Base-by-base conservation (phyloP, 2,113 vertebrate species). In the Calonectris borealis region DNA sequence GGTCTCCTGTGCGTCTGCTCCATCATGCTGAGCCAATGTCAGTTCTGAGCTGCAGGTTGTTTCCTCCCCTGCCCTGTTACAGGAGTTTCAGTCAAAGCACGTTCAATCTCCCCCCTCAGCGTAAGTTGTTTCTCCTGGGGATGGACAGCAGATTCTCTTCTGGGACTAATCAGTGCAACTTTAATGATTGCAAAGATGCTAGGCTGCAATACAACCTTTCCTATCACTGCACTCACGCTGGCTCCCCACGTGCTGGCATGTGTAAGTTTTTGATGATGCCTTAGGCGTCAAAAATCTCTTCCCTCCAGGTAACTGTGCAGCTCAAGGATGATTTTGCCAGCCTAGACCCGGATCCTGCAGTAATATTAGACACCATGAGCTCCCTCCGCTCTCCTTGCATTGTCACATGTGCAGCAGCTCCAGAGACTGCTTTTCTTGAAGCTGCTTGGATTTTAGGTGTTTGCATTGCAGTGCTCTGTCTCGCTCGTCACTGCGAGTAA, bases 81-180 rank as follows among this genome's bases (percentile, higher is more conserved):
- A 44, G 16, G 27, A 42, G 2, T 18, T 40, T 83, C 49, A 48
- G 16, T 15, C 19, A 64, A 79, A 83, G 16, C 14, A 51, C 2
- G 0, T 77, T 52, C 16, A 3, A 7, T 6, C 12, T 79, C 4
- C 10, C 20, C 7, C 19, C 27, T 65, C 54, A n/a, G 7, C 8
- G 16, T 25, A 27, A 42, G 6, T 3, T 48, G 16, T 54, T 93
- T 44, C 42, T 57, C 44, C n/a, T 34, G 29, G 34, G 38, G 9
- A 14, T 0, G 3, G 73, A 14, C 46, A 71, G 38, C 13, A 71
- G 55, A 66, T 54, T 76, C 42, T 90, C 34, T 20, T 14, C 79
- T n/a, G 51, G 60, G 22, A 75, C 27, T 51, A 48, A 58, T 34
- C 40, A 82, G 38, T 20, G 27, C 55, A 60, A 60, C 21, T 62